Conservation (phyloP, 2,888 invertebrate genomes). For the Gasteruption jaculator region DNA sequence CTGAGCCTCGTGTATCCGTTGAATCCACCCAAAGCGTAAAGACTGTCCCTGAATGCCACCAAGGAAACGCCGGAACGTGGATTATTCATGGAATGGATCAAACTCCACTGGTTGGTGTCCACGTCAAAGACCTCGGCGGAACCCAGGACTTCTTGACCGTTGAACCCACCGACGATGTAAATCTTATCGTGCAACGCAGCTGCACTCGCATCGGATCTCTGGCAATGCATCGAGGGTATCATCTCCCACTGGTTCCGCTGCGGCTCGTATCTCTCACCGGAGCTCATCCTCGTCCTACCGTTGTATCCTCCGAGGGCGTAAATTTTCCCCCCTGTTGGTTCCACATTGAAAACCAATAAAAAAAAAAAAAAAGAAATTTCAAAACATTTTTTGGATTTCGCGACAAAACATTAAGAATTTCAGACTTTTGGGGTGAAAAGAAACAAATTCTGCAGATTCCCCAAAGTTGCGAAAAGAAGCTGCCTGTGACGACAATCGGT, state of each 20-base stretch:
- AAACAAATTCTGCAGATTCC: neutral
- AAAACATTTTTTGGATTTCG: neutral
- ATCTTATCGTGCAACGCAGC: constrained; percentile 67
- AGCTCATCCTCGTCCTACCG: constrained; percentile 69
- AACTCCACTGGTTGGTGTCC: constrained; percentile 67
- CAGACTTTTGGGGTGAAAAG: too few species aligned
- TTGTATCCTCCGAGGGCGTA: constrained; percentile 84
- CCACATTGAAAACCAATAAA: neutral
- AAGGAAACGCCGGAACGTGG: constrained; percentile 75
- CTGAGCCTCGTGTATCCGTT: constrained; percentile 68
- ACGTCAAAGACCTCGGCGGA: constrained; percentile 74
- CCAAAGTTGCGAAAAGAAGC: too few species aligned
- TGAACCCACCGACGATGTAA: constrained; percentile 77
- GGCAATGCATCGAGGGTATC: constrained; percentile 70
- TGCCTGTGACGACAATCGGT: neutral
- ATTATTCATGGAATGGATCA: constrained; percentile 65
- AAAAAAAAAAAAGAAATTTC: neutral
- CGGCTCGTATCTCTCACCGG: constrained; percentile 76
- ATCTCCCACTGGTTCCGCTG: constrained; percentile 74
- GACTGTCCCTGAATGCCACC: constrained; percentile 61
- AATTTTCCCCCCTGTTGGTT: constrained; percentile 61
- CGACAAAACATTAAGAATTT: too few species aligned
- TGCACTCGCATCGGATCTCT: constrained; percentile 75
- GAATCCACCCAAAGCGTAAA: constrained; percentile 80
- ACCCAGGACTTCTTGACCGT: constrained; percentile 71